phyloP scores from a whole-genome alignment of 1,140 invertebrate species.

The Philopotamus ludificatus region DNA sequence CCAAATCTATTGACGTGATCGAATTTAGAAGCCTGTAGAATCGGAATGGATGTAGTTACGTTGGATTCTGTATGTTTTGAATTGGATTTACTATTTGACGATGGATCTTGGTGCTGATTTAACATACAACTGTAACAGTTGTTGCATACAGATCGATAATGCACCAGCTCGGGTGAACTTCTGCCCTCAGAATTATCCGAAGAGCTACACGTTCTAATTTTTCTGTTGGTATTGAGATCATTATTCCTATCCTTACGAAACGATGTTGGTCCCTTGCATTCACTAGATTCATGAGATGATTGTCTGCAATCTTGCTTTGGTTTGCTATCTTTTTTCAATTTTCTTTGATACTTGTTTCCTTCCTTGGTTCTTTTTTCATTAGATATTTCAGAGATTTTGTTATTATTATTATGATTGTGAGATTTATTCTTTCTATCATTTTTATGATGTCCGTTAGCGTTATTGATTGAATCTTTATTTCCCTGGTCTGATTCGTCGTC shows the following conservation, averaged over 20 bases:
- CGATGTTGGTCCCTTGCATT: conserved; percentile 29
- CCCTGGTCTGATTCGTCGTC: conserved; percentile 58
- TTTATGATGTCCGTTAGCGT: background rate
- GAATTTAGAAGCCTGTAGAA: conserved; percentile 53
- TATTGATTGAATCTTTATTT: conserved; percentile 17
- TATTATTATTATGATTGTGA: background rate
- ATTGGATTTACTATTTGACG: background rate
- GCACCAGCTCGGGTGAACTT: conserved; percentile 23
- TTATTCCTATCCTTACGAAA: background rate
- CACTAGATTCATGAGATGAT: conserved; percentile 44
- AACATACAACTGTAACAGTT: conserved; percentile 1
- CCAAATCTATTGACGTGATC: conserved; percentile 52
- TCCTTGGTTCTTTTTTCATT: conserved; percentile 12
- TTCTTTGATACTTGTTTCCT: conserved; percentile 33
- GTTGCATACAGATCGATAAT: conserved; percentile 13
- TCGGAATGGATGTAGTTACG: conserved; percentile 54
- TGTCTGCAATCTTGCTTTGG: conserved; percentile 48
- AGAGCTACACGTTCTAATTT: conserved; percentile 6
- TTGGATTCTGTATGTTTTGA: conserved; percentile 13
- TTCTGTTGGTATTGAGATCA: conserved; percentile 21
- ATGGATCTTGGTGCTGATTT: background rate
- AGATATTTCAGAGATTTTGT: background rate
- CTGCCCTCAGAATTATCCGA: conserved; percentile 15
- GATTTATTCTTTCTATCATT: background rate
- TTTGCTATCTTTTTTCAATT: conserved; percentile 51